phyloP scores from a whole-genome alignment of 2,888 invertebrate genomes.

The Torymus auratus region DNA sequence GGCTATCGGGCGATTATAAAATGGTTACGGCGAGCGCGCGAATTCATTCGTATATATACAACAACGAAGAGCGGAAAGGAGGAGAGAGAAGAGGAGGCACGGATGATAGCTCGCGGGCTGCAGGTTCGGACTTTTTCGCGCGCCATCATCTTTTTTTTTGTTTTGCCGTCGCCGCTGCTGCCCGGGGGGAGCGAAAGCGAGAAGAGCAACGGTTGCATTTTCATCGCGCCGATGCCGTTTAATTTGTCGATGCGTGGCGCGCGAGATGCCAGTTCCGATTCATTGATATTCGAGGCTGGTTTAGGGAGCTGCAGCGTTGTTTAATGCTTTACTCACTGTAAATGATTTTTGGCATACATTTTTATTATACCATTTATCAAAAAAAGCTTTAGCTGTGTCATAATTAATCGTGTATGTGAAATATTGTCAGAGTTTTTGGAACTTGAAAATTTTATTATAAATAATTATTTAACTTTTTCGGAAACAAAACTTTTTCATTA shows the following conservation, averaged over 20 bases:
- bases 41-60: not conserved
- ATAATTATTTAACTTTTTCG: too few species aligned
- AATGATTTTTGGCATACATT: too few species aligned
- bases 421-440: too few species aligned
- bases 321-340: too few species aligned
- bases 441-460: too few species aligned
- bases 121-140: not conserved
- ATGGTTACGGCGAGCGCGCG: constrained; percentile 15
- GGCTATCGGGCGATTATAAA: constrained; percentile 23
- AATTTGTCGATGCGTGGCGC: constrained; percentile 32
- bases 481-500: too few species aligned
- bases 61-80: not conserved
- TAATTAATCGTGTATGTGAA: too few species aligned
- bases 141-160: not conserved
- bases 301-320: not conserved
- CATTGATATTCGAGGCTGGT: constrained; percentile 28
- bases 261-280: not conserved
- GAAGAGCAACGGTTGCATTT: constrained; percentile 29
- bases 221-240: constrained; percentile 30
- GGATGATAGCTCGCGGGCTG: constrained; percentile 14
- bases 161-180: not conserved
- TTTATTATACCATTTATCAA: too few species aligned
- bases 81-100: not conserved
- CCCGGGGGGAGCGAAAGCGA: too few species aligned
- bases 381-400: too few species aligned